Conservation (phyloP, 2,797 vertebrate genomes). For the Serranus cabrilla region DNA sequence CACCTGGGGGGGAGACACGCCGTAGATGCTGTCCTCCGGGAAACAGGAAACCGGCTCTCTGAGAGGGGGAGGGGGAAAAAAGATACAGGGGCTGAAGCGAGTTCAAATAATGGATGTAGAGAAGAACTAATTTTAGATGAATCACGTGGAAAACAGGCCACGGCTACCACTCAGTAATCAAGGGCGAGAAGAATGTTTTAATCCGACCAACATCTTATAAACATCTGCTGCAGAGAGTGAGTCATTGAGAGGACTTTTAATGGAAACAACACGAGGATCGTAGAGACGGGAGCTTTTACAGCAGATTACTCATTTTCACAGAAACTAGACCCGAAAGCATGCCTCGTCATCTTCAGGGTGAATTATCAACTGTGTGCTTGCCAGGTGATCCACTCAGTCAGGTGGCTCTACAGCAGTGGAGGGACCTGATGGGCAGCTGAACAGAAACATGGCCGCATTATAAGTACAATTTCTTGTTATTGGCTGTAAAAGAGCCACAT, state of each 20-base stretch:
- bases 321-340: conserved; percentile 49
- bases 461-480: not conserved
- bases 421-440: conserved; percentile 28
- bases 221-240: conserved; percentile 1
- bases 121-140: not conserved
- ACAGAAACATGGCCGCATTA: conserved; percentile 25
- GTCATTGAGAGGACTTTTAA: conserved; percentile 30
- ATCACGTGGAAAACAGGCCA: not conserved
- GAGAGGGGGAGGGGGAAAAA: not conserved
- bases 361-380: conserved; percentile 57
- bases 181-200: not conserved
- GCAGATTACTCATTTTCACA: conserved; percentile 55
- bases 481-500: not conserved
- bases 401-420: conserved; percentile 54
- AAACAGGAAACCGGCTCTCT: conserved; percentile 93
- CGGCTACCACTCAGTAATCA: not conserved
- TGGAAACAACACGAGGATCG: conserved; percentile 32
- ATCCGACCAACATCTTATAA: not conserved
- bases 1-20: conserved; percentile 87
- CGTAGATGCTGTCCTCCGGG: conserved; percentile 91
- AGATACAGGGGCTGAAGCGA: not conserved
- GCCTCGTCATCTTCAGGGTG: conserved; percentile 51
- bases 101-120: not conserved
- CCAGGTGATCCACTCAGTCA: conserved; percentile 49
- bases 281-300: conserved; percentile 4